phyloP scores from a whole-genome alignment of 2,888 invertebrate species.

The Conus canariensis region DNA sequence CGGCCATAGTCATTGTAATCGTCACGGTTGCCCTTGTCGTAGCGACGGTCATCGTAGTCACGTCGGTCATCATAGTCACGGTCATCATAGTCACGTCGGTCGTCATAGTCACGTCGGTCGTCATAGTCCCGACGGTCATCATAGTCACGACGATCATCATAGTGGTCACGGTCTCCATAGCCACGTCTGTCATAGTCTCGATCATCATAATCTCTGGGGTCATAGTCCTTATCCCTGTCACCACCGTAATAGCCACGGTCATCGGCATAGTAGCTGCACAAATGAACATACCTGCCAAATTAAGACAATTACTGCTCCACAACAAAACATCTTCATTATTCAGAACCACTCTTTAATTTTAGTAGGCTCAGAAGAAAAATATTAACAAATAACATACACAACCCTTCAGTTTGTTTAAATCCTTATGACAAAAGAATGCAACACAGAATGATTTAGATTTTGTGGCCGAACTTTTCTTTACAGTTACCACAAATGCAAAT shows the following conservation, averaged over 20 bases:
- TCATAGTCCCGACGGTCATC: slow-evolving; percentile 39
- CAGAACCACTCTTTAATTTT: too few species aligned
- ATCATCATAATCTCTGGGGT: slow-evolving; percentile 10
- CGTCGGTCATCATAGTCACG: slow-evolving; percentile 39
- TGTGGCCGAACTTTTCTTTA: too few species aligned
- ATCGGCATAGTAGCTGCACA: slow-evolving; percentile 10
- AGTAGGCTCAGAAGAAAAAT: too few species aligned
- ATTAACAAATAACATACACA: too few species aligned
- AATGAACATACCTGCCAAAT: neutral
- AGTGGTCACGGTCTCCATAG: slow-evolving; percentile 2
- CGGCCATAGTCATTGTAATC: slow-evolving; percentile 45
- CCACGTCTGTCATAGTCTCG: slow-evolving; percentile 35
- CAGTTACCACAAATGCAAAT: too few species aligned
- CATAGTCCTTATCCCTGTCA: too few species aligned
- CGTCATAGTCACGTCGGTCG: slow-evolving; percentile 34
- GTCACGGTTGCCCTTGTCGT: slow-evolving; percentile 43
- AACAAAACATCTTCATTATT: too few species aligned
- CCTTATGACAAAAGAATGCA: too few species aligned
- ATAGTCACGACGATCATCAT: slow-evolving; percentile 51
- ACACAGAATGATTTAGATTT: too few species aligned
- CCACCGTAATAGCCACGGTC: slow-evolving; percentile 13
- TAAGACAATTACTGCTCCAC: too few species aligned
- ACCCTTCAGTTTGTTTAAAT: too few species aligned
- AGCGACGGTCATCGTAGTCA: slow-evolving; percentile 38
- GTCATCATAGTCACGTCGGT: slow-evolving; percentile 31